These are phyloP conservation scores for Coleophora deauratella DNA, from an alignment of 2,888 invertebrate genomes.

Conservation along the genomic window DNA sequence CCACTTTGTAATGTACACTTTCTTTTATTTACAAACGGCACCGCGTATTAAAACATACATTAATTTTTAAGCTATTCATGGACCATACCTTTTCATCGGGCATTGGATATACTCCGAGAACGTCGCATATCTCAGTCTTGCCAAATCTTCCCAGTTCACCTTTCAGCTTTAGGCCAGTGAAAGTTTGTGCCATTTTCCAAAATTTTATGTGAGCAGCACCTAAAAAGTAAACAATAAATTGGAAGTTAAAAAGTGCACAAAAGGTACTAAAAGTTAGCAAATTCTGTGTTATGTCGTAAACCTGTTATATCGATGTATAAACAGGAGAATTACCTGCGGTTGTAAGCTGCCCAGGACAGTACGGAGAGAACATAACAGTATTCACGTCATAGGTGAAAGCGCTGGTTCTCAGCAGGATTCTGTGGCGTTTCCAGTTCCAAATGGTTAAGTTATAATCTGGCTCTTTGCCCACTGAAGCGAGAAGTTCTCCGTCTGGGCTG, in stretches of 20 bases:
- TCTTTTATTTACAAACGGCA: too few species aligned
- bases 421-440: slow-evolving; percentile 89
- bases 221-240: slow-evolving; percentile 23
- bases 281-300: neutral
- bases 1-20: too few species aligned
- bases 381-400: slow-evolving; percentile 89
- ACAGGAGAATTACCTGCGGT: slow-evolving; percentile 77
- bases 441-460: slow-evolving; percentile 92
- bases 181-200: slow-evolving; percentile 94
- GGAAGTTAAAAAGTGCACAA: slow-evolving; percentile 1
- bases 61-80: neutral
- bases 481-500: slow-evolving; percentile 85
- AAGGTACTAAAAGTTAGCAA: slow-evolving; percentile 1
- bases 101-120: slow-evolving; percentile 87
- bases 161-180: slow-evolving; percentile 92
- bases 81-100: slow-evolving; percentile 86
- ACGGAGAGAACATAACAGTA: slow-evolving; percentile 86
- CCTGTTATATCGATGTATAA: neutral
- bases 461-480: slow-evolving; percentile 88
- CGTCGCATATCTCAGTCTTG: slow-evolving; percentile 93
- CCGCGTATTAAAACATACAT: too few species aligned
- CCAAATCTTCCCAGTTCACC: slow-evolving; percentile 93
- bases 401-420: slow-evolving; percentile 84
- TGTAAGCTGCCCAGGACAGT: slow-evolving; percentile 84
- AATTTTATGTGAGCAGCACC: slow-evolving; percentile 88